Evolutionary conservation across 2,113 vertebrate genomes (phyloP), one percentile per base, ranked within the genome.

Genomic region (Pseudorasbora parva): DNA sequence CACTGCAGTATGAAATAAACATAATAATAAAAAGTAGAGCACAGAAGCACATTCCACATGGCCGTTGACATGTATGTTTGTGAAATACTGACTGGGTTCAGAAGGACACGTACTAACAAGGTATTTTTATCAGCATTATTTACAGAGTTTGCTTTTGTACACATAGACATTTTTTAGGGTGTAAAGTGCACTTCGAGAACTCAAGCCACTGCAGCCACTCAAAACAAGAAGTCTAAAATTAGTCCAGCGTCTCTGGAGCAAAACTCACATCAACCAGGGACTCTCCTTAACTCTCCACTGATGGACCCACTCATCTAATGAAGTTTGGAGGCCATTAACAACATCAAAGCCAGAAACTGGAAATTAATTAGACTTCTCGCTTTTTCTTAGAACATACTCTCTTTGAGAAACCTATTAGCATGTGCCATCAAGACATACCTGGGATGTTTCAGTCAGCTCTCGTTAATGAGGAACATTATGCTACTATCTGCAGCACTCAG

Each of bases 301-400:
- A 92, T 90, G 91, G 89, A 92, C 89, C 92, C 87, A 87, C 78
- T 87, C 85, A 87, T 91, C 92, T 94, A 93, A 94, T 93, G 92
- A 94, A 93, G 92, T 93, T 89, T 91, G 90, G 91, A 93, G 93
- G 92, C 93, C 94, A 94, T 94, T 94, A 94, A 92, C 92, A 91
- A 94, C 94, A 95, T 95, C 93, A 95, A 95, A 94, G 93, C 91
- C 89, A 66, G 88, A 94, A 93, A 92, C 93, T 92, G 92, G 91
- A 93, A 94, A 94, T 94, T 94, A 94, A 94, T 95, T 94, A 94
- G 93, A 90, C 90, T 93, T 87, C 92, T 82, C 90, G 27, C 89
- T 88, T 90, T 81, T 90, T 93, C 77, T 84, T 85, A 89, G 86
- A 89, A 89, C 93, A 92, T 91, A 91, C 89, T 89, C 90, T 92